phyloP scores from a whole-genome alignment of 2,113 vertebrate genomes.

The Rhadina sibilatrix region DNA sequence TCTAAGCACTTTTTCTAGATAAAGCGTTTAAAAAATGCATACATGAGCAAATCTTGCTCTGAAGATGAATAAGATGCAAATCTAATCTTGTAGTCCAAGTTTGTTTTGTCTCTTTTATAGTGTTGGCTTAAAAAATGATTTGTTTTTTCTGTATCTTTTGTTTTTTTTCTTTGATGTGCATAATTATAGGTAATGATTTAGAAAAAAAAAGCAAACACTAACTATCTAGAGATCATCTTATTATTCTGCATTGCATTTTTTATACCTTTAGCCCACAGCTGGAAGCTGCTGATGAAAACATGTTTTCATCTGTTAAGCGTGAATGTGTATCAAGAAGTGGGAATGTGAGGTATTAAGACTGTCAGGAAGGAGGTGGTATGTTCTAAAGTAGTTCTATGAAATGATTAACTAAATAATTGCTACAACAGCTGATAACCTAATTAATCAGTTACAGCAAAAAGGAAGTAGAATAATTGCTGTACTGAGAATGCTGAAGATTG shows the following conservation, averaged over 20 bases:
- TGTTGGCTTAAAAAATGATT: neutral
- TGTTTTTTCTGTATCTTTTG: neutral
- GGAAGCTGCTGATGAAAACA: neutral
- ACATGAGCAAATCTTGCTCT: neutral
- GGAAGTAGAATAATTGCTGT: neutral
- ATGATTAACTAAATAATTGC: constrained; percentile 25
- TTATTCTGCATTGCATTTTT: neutral
- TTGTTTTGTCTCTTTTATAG: neutral
- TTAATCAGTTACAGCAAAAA: neutral
- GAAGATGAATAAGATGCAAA: neutral
- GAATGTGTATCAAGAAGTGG: neutral
- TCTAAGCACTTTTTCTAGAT: neutral
- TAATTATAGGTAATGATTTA: neutral
- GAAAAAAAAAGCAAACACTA: neutral
- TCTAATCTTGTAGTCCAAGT: neutral
- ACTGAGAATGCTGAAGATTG: neutral
- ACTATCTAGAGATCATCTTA: neutral
- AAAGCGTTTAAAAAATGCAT: neutral
- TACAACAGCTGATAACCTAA: neutral
- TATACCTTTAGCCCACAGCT: neutral
- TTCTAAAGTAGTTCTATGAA: neutral
- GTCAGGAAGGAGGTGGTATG: neutral
- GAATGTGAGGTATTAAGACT: neutral
- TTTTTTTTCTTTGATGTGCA: neutral
- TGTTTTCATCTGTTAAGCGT: neutral